These are phyloP conservation scores for Sycobia sp. DNA, from an alignment of 1,140 invertebrate genomes.

Conservation along the genomic window DNA sequence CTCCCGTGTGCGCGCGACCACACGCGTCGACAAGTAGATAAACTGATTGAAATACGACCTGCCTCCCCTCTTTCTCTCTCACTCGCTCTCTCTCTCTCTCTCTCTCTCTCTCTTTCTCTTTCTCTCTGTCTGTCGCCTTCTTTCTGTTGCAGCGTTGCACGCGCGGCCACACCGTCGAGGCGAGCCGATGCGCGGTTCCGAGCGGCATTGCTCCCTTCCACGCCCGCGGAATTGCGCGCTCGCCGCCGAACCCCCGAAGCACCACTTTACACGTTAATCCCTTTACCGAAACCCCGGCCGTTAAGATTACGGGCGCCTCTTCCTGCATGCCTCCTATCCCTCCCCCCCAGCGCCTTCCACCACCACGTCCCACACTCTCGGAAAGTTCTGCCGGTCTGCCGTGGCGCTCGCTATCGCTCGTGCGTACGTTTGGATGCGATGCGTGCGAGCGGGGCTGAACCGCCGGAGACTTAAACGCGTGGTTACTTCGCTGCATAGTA, in stretches of 20 bases:
- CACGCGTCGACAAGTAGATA: conserved; percentile 62
- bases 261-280: conserved; percentile 32
- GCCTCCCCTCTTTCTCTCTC: conserved; percentile 38
- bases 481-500: conserved; percentile 1
- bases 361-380: no score
- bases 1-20: conserved; percentile 47
- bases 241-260: conserved; percentile 1
- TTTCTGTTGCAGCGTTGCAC: not conserved
- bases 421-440: no score
- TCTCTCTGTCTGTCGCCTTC: conserved; percentile 5
- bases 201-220: not conserved
- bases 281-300: conserved; percentile 34
- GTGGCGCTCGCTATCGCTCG: conserved; percentile 5
- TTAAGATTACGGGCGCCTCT: conserved; percentile 29
- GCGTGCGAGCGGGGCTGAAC: no score
- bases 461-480: conserved; percentile 25
- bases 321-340: conserved; percentile 23
- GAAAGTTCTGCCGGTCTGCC: no score
- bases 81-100: no score
- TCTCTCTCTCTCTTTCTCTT: no score
- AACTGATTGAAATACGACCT: conserved; percentile 62
- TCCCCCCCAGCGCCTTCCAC: conserved; percentile 19
- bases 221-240: conserved; percentile 1
- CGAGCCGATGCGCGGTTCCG: no score
- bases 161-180: not conserved